phyloP scores from a whole-genome alignment of 2,113 vertebrate species.

The Brachyhypopomus gauderio region DNA sequence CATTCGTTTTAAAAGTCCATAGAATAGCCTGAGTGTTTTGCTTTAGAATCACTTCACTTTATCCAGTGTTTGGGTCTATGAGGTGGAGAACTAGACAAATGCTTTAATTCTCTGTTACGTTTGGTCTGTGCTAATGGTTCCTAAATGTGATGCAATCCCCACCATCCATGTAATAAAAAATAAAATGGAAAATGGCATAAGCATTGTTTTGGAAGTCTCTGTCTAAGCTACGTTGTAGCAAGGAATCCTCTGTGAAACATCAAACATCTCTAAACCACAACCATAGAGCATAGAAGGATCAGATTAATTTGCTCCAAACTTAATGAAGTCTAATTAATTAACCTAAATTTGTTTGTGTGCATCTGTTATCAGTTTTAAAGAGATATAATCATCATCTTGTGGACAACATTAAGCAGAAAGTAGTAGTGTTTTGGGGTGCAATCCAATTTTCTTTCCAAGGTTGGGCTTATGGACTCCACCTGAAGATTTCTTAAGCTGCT shows the following conservation, averaged over 20 bases:
- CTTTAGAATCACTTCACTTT: not conserved
- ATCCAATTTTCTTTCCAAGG: slow-evolving; percentile 18
- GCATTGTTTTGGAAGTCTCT: not conserved
- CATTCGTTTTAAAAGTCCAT: not conserved
- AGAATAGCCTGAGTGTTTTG: not conserved
- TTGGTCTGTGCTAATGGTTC: not conserved
- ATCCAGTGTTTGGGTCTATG: not conserved
- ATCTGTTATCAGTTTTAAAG: slow-evolving; percentile 52
- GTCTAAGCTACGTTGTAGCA: not conserved
- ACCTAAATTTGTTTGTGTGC: slow-evolving; percentile 32
- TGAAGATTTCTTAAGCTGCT: slow-evolving; percentile 62
- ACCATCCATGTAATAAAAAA: not conserved
- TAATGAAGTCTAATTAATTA: slow-evolving; percentile 17
- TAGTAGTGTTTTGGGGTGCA: not conserved
- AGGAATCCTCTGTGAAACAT: not conserved
- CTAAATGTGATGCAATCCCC: not conserved
- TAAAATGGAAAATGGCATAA: not conserved
- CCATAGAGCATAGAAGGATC: not conserved
- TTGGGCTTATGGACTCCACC: slow-evolving; percentile 48
- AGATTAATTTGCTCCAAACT: not conserved
- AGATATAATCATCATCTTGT: not conserved
- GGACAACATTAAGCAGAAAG: not conserved
- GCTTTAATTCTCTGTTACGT: not conserved
- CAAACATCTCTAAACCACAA: not conserved
- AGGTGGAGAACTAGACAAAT: not conserved